phyloP scores from a whole-genome alignment of 2,888 invertebrate genomes.

The Tetranychus truncatus region DNA sequence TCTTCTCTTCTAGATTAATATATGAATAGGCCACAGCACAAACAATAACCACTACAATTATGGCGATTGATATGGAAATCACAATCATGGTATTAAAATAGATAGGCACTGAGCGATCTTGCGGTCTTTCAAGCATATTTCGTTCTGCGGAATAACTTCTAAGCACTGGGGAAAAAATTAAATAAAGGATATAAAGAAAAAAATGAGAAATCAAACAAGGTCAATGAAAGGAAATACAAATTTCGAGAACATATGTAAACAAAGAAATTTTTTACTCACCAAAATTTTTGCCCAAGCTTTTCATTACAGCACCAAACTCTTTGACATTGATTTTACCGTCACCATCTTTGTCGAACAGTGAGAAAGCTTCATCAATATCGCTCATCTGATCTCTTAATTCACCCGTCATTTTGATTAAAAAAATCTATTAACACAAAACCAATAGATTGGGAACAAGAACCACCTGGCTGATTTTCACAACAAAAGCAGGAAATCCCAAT shows the following conservation, averaged over 20 bases:
- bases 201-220: background rate
- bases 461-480: no score
- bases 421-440: background rate
- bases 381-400: background rate
- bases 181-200: background rate
- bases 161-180: background rate
- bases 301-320: background rate
- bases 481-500: no score
- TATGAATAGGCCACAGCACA: constrained; percentile 21
- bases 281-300: background rate
- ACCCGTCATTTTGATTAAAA: constrained; percentile 17
- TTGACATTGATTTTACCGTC: background rate
- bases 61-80: constrained; percentile 19
- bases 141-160: background rate
- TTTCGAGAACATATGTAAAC: background rate
- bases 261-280: background rate
- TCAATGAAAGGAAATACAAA: background rate
- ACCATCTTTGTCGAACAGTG: background rate
- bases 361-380: background rate
- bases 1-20: constrained; percentile 20
- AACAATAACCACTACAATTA: constrained; percentile 21
- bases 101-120: constrained; percentile 15
- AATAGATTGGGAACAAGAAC: background rate
- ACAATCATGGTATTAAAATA: constrained; percentile 19
- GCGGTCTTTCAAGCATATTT: background rate